Percentiles rank a stretch among this genome's conserved stretches.
phyloP scores from a whole-genome alignment of 2,888 invertebrate genomes.

The Hyppa rectilinea region DNA sequence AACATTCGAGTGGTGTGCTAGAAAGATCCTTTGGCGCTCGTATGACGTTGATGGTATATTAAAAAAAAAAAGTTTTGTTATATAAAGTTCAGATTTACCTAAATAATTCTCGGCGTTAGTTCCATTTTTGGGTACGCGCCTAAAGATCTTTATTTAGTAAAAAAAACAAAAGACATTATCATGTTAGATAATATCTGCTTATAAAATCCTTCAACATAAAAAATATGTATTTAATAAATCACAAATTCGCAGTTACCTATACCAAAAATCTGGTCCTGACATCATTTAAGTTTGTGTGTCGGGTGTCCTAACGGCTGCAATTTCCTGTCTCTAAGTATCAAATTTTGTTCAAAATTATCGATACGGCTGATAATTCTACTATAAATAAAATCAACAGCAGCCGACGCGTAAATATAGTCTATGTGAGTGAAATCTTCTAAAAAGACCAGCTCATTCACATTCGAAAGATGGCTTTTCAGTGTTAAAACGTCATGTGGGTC shows the following conservation, averaged over 20 bases:
- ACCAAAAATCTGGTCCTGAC: not conserved
- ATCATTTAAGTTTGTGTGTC: not conserved
- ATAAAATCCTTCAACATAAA: not conserved
- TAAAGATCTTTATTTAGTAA: too few species aligned
- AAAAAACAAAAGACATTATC: too few species aligned
- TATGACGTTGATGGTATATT: too few species aligned
- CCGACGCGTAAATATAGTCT: slow-evolving; percentile 92
- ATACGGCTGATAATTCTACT: slow-evolving; percentile 78
- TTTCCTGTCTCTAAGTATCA: too few species aligned
- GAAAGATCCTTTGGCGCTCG: too few species aligned
- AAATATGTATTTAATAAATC: slow-evolving; percentile 7
- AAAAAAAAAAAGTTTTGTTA: too few species aligned
- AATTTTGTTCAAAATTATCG: slow-evolving; percentile 10
- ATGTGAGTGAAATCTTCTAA: slow-evolving; percentile 92
- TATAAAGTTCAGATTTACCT: too few species aligned
- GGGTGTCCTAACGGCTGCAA: not conserved
- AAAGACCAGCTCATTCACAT: slow-evolving; percentile 85
- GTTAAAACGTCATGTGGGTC: slow-evolving; percentile 86
- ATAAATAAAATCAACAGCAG: slow-evolving; percentile 90
- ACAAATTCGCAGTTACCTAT: not conserved
- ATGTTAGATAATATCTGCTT: not conserved
- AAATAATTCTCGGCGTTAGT: too few species aligned
- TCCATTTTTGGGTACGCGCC: not conserved
- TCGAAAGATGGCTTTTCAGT: slow-evolving; percentile 83
- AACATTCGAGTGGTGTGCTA: too few species aligned